Base-by-base conservation (phyloP, 2,797 vertebrate genomes). In the Siniperca obscura region DNA sequence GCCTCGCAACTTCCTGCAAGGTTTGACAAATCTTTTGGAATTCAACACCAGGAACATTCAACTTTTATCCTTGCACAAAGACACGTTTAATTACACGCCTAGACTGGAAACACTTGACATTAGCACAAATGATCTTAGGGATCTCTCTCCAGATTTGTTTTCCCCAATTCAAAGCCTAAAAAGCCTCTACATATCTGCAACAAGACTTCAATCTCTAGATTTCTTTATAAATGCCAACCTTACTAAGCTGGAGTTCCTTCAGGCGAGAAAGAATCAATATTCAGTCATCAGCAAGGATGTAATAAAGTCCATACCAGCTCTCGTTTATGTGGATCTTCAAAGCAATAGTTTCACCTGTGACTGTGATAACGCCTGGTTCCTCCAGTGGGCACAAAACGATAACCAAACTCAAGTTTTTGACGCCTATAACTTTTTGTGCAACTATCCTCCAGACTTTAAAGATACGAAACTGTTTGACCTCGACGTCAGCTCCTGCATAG, bases 1-100 rank as follows among this genome's bases (percentile, higher is more conserved):
- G 10, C 95, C 95, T 1, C 7, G 6, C 0, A 96, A 96, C 84
- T 42, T 95, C 60, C 78, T 96, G 52, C 22, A 93, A 66, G 95
- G 95, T 25, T 77, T 96, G 68, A 62, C 50, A 1, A 92, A 89
- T 14, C 89, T 96, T 46, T 30, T 53, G 8, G 19, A 2, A 3
- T 82, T 96, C 11, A 74, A 30, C 7, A 55, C 40, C 40, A 93
- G 90, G 59, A 93, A 92, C 48, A 46, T 48, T 9, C 87, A 61
- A 8, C 64, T 95, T 27, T 0, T 44, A 0, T 48, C 7, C 0
- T 27, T 96, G 38, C 46, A 91, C 42, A 76, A 70, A 3, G 68
- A 89, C 40, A 91, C 55, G 0, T 95, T 96, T 66, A 83, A 2
- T 0, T 38, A 92, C 78, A 94, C 93, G 0, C 95, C 94, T 22